Conservation (phyloP, 1,140 invertebrate genomes). For the Hyles euphorbiae region DNA sequence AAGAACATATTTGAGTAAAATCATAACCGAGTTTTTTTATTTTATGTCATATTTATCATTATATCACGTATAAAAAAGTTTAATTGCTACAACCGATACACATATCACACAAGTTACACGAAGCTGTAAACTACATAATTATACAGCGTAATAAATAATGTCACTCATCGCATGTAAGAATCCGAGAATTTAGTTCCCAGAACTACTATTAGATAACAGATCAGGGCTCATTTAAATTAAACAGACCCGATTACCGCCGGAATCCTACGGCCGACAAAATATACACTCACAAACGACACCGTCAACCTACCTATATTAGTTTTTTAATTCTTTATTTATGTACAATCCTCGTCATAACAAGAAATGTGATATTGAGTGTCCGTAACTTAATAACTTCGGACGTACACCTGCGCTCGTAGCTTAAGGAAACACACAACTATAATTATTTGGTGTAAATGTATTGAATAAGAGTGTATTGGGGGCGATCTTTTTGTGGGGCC, state of each 20-base stretch:
- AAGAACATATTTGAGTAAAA: no score
- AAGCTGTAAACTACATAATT: conserved; percentile 40
- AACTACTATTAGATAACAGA: conserved; percentile 58
- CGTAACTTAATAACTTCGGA: conserved; percentile 44
- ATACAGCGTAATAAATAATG: conserved; percentile 43
- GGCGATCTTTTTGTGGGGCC: conserved; percentile 47
- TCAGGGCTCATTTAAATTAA: conserved; percentile 45
- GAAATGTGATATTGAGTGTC: conserved; percentile 41
- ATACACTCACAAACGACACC: neutral
- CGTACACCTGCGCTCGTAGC: conserved; percentile 48
- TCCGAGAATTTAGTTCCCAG: conserved; percentile 46
- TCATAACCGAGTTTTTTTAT: no score
- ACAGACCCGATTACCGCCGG: conserved; percentile 30
- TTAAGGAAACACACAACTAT: conserved; percentile 39
- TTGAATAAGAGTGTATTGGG: conserved; percentile 46
- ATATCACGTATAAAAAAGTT: no score
- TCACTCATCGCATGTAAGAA: conserved; percentile 34
- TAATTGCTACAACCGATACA: no score
- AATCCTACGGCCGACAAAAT: conserved; percentile 6
- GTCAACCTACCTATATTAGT: neutral
- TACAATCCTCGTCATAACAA: conserved; percentile 26
- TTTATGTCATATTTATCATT: no score
- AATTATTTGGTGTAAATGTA: conserved; percentile 68
- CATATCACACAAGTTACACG: conserved; percentile 10
- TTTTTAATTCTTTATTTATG: conserved; percentile 38